Conservation (phyloP, 2,888 invertebrate species). For the Maniola hyperantus region DNA sequence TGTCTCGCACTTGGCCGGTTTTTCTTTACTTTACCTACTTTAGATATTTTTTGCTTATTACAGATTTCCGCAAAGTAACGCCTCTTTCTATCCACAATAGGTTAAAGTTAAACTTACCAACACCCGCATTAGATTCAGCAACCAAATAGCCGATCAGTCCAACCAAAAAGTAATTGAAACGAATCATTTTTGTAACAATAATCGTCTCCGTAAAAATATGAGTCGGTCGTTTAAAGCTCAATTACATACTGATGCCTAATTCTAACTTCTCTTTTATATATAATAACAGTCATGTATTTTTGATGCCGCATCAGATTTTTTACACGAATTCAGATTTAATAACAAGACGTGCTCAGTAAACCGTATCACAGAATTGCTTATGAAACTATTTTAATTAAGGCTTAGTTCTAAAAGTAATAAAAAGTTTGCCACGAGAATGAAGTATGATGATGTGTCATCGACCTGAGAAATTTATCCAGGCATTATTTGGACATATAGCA, state of each 20-base stretch:
- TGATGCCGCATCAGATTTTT: constrained; percentile 6
- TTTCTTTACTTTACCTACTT: too few relatives aligned
- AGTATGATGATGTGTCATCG: neutral
- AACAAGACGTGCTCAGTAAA: constrained; percentile 1
- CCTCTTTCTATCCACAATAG: neutral
- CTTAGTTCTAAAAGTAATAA: neutral
- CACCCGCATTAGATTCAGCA: neutral
- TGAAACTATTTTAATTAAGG: neutral
- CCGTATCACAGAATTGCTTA: neutral
- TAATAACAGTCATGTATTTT: constrained; percentile 5
- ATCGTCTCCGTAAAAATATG: neutral
- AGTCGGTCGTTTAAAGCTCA: neutral
- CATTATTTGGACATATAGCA: neutral
- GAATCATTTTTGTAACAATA: constrained; percentile 8
- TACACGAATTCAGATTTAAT: neutral
- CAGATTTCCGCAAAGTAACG: too few relatives aligned
- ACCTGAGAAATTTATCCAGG: neutral
- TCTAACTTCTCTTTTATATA: constrained; percentile 11
- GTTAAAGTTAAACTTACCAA: neutral
- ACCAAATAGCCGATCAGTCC: constrained; percentile 2
- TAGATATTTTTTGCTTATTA: too few relatives aligned
- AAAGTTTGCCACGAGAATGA: neutral
- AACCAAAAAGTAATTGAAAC: neutral
- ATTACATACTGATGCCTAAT: constrained; percentile 1
- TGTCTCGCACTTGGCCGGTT: too few relatives aligned